A percentile compares a stretch with the other conserved stretches of the same genome.
These are phyloP conservation scores for Toxotes lorentzi DNA, from an alignment of 2,797 vertebrate genomes.

Conservation along the genomic window DNA sequence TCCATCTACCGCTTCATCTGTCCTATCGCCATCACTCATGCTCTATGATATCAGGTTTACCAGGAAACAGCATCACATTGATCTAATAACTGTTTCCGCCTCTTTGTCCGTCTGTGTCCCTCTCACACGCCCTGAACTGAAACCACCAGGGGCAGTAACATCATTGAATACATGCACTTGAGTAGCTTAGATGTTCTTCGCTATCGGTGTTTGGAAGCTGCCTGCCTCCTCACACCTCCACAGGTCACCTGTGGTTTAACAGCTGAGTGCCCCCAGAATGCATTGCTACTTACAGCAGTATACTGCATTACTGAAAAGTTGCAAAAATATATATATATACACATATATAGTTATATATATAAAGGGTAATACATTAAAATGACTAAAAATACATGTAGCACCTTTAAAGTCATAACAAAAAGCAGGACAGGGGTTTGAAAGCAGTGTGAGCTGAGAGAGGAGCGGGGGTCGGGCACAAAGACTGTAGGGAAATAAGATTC, in stretches of 20 bases:
- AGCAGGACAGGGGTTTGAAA: not conserved
- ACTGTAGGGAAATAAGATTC: conserved; percentile 64
- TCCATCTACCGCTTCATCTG: not conserved
- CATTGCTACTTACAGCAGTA: no score
- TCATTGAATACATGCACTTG: not conserved
- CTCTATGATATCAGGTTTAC: no score
- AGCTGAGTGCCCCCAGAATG: no score
- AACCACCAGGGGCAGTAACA: not conserved
- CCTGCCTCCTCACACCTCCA: no score
- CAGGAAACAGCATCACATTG: not conserved
- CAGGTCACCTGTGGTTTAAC: no score
- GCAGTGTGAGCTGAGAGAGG: not conserved
- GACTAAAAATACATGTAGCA: not conserved
- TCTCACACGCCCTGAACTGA: not conserved
- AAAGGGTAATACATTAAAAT: not conserved
- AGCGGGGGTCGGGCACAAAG: not conserved
- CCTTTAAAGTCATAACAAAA: not conserved
- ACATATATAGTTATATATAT: no score
- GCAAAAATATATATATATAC: no score
- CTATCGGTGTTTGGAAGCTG: no score
- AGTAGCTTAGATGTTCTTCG: no score
- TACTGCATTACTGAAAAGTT: no score
- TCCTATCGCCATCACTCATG: not conserved
- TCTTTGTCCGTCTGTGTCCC: no score
- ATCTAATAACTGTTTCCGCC: not conserved